Percentiles rank a stretch among this genome's conserved stretches.
phyloP scores from a whole-genome alignment of 2,888 invertebrate genomes.

The Microdon myrmicae region DNA sequence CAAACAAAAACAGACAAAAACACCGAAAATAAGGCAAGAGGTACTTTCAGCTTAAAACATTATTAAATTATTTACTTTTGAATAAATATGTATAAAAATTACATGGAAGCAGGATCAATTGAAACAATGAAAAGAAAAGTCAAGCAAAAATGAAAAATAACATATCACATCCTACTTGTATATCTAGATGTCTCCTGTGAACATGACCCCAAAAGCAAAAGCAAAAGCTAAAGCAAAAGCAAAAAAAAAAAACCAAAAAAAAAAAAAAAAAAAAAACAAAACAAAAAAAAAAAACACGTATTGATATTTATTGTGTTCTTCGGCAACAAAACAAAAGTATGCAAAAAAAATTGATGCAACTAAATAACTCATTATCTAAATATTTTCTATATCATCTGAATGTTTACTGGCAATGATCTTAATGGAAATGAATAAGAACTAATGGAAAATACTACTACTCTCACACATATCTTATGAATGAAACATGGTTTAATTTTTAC shows the following conservation, averaged over 20 bases:
- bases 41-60: slow-evolving; percentile 32
- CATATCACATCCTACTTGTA: slow-evolving; percentile 2
- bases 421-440: neutral
- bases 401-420: slow-evolving; percentile 35
- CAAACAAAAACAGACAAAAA: slow-evolving; percentile 54
- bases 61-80: slow-evolving; percentile 20
- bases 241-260: slow-evolving; percentile 8
- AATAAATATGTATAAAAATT: slow-evolving; percentile 55
- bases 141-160: neutral
- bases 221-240: no score
- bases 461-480: slow-evolving; percentile 49
- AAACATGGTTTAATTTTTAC: slow-evolving; percentile 51
- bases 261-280: slow-evolving; percentile 30
- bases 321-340: slow-evolving; percentile 22
- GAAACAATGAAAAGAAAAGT: slow-evolving; percentile 60
- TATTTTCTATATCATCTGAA: slow-evolving; percentile 38
- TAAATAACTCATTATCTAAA: no score
- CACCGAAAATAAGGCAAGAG: slow-evolving; percentile 5
- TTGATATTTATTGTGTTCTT: slow-evolving; percentile 14
- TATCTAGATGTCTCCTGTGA: slow-evolving; percentile 53
- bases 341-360: slow-evolving; percentile 7
- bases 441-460: slow-evolving; percentile 23
- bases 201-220: slow-evolving; percentile 58
- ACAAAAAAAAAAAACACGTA: slow-evolving; percentile 3
- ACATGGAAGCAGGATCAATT: slow-evolving; percentile 67